These are phyloP conservation scores for Morone saxatilis DNA, from an alignment of 2,113 vertebrate genomes.

Conservation along the genomic window DNA sequence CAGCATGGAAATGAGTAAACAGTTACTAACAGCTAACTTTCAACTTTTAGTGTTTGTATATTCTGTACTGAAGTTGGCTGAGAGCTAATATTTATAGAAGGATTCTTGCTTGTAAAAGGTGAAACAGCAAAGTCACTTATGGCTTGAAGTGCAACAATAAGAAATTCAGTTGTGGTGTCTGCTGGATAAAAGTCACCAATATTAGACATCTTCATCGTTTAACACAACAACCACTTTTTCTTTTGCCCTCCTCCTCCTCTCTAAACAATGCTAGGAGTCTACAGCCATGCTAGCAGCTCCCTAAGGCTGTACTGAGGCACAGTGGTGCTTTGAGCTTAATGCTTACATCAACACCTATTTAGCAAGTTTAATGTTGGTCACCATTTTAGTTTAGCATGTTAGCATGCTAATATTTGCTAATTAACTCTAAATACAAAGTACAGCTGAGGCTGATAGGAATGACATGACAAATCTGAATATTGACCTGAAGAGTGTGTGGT, in stretches of 20 bases:
- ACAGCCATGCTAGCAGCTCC: too few species aligned
- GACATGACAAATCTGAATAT: too few species aligned
- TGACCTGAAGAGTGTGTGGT: too few species aligned
- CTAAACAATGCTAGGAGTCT: too few species aligned
- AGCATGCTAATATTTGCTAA: too few species aligned
- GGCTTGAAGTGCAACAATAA: neutral
- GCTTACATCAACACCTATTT: too few species aligned
- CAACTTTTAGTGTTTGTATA: neutral
- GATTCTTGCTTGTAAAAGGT: neutral
- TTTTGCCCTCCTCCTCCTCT: too few species aligned
- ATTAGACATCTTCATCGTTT: neutral
- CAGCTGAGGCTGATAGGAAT: too few species aligned
- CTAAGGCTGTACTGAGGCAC: neutral
- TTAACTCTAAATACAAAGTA: too few species aligned
- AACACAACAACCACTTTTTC: neutral
- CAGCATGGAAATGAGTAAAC: neutral
- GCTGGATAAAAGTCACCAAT: neutral
- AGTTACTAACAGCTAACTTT: neutral
- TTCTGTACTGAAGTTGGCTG: neutral
- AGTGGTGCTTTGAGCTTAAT: neutral
- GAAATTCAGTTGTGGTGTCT: neutral
- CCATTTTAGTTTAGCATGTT: too few species aligned
- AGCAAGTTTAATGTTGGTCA: too few species aligned
- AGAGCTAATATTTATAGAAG: neutral
- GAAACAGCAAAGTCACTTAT: neutral